phyloP scores from a whole-genome alignment of 2,113 vertebrate genomes.

The Cheilinus undulatus region DNA sequence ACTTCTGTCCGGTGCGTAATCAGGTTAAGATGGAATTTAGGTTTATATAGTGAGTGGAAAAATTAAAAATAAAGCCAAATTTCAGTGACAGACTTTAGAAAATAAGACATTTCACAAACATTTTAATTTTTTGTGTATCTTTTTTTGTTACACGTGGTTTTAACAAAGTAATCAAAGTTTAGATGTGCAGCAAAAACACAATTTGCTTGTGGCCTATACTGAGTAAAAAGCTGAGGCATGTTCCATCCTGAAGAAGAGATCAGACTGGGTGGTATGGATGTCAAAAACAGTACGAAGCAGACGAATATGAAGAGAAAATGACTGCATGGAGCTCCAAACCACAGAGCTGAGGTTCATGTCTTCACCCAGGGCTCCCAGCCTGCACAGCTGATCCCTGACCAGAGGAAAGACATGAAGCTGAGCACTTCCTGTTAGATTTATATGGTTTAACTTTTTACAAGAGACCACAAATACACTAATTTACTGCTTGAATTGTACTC shows the following conservation, averaged over 20 bases:
- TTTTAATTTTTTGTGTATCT: too few species aligned
- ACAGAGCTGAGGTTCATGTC: slow-evolving; percentile 33
- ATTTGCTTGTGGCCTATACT: too few species aligned
- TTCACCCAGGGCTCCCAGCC: slow-evolving; percentile 26
- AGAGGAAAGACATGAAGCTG: neutral
- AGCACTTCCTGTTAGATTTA: slow-evolving; percentile 10
- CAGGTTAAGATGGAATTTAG: neutral
- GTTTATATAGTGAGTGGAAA: neutral
- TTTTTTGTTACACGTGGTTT: too few species aligned
- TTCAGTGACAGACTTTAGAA: neutral
- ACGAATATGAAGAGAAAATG: slow-evolving; percentile 39
- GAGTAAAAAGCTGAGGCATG: neutral
- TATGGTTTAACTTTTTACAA: neutral
- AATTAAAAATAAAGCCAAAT: neutral
- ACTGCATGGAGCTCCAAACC: slow-evolving; percentile 47
- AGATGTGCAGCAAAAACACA: too few species aligned
- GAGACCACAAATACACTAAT: neutral
- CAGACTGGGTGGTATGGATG: slow-evolving; percentile 34
- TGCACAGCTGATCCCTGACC: slow-evolving; percentile 14
- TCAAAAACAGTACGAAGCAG: slow-evolving; percentile 30
- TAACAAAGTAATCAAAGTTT: too few species aligned
- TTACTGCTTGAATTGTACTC: too few species aligned
- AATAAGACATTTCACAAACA: neutral
- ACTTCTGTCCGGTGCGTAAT: slow-evolving; percentile 1
- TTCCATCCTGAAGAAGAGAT: neutral